Evolutionary conservation across 2,797 vertebrate species (phyloP), one percentile per base, ranked within the genome.

Genomic region (Cossypha caffra): DNA sequence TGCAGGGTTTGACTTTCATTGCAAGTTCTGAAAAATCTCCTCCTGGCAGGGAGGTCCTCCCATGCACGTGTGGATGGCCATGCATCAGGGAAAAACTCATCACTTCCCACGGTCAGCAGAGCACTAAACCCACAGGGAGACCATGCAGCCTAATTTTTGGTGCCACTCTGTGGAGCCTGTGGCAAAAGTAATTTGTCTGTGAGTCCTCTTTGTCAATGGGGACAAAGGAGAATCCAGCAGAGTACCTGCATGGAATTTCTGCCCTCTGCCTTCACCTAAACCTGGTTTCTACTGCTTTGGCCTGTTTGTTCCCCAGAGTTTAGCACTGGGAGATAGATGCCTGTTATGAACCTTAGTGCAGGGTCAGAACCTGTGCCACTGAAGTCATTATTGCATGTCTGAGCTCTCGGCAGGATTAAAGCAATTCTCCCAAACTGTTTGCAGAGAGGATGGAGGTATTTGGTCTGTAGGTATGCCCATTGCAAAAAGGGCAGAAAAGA

Each of bases 1-100:
- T 94, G 86, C 66, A 61, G 81, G 25, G 20, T 81, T 85, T 93
- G 90, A 82, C 90, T 95, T 95, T 48, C 88, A 55, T 8, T 75
- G 52, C 57, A 63, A 81, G 83, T 89, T 72, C 45, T 57, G n/a
- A 48, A 82, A 74, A 95, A 59, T 77, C 18, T 1, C 24, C 55
- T 71, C 75, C 61, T 83, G 37, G 61, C 25, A 29, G 35, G 58
- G 18, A 48, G 47, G 17, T 33, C 37, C 67, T 80, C 72, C 42
- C 45, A 40, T 13, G 13, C 86, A 31, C 2, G 0, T 50, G 45
- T 0, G 0, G 48, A 57, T 11, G 55, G 43, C 26, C 38, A 19
- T 0, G 1, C 37, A 51, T 43, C 16, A 47, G 54, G 23, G 20
- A 33, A 88, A 40, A 69, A 5, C 19, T 29, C 21, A 59, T 69